These are phyloP conservation scores for Austrolebias charrua DNA, from an alignment of 2,797 vertebrate species.

Conservation along the genomic window DNA sequence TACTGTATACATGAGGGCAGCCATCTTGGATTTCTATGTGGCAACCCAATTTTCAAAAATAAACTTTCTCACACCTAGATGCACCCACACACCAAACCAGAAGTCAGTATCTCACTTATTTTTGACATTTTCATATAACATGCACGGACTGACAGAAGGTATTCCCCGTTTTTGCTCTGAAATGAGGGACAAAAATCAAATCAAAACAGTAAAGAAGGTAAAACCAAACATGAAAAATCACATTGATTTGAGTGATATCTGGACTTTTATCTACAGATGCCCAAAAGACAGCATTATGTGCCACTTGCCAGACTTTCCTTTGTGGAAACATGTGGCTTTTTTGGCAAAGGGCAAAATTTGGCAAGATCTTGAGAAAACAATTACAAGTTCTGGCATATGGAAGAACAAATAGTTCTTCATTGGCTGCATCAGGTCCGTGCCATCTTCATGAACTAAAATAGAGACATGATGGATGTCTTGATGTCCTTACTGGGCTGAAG, in stretches of 20 bases:
- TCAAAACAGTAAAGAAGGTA: neutral
- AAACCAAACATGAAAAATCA: constrained; percentile 7
- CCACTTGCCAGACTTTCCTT: constrained; percentile 77
- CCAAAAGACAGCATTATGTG: constrained; percentile 65
- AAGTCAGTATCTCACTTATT: too few species aligned
- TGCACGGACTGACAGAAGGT: too few species aligned
- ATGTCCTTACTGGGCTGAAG: constrained; percentile 79
- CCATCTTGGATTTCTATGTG: too few species aligned
- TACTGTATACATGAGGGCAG: too few species aligned
- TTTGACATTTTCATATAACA: too few species aligned
- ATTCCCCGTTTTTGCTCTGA: too few species aligned
- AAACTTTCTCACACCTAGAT: too few species aligned
- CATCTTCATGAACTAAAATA: constrained; percentile 85
- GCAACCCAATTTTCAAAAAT: too few species aligned
- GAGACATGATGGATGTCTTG: constrained; percentile 85
- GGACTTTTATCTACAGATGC: constrained; percentile 45
- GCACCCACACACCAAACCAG: too few species aligned
- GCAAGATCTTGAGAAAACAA: constrained; percentile 85
- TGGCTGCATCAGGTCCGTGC: constrained; percentile 92
- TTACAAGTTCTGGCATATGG: constrained; percentile 97
- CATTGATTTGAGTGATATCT: constrained; percentile 26
- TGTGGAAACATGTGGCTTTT: constrained; percentile 82
- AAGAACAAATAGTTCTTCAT: constrained; percentile 89
- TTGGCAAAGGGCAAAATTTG: constrained; percentile 84
- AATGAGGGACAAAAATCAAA: too few species aligned